A percentile compares a stretch with the other conserved stretches of the same genome.
Evolutionary conservation across 1,140 invertebrate species (phyloP).

Genomic region (Musca domestica): DNA sequence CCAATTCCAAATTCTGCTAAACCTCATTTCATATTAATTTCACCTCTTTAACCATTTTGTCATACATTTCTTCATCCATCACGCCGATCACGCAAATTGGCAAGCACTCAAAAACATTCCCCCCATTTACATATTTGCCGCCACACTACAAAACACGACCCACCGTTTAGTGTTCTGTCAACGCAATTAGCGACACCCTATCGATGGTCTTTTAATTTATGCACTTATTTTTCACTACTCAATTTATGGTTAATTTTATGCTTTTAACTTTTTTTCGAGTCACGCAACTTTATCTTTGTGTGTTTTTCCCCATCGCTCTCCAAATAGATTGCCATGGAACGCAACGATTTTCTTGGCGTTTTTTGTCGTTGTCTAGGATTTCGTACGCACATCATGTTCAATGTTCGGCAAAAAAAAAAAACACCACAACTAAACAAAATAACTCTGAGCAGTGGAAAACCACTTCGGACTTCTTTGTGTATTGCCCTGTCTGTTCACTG

Average conservation of each 20-base stretch:
- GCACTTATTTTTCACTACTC: conserved; percentile 14
- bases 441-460: not conserved
- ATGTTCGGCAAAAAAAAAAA: not conserved
- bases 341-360: not conserved
- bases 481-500: not conserved
- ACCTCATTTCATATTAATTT: no score
- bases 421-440: no score
- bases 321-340: conserved; percentile 1
- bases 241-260: conserved; percentile 21
- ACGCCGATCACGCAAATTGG: no score
- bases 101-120: no score
- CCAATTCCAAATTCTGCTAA: no score
- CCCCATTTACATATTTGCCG: no score
- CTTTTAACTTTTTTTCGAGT: conserved; percentile 10
- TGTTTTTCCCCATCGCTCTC: not conserved
- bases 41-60: no score
- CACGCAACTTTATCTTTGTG: conserved; percentile 10
- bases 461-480: not conserved
- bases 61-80: no score
- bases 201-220: conserved; percentile 13
- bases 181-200: no score
- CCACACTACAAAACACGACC: no score
- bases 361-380: not conserved
- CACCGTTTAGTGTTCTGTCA: no score
- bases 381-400: not conserved